These are phyloP conservation scores for Luffia ferchaultella DNA, from an alignment of 2,888 invertebrate genomes.

Conservation along the genomic window DNA sequence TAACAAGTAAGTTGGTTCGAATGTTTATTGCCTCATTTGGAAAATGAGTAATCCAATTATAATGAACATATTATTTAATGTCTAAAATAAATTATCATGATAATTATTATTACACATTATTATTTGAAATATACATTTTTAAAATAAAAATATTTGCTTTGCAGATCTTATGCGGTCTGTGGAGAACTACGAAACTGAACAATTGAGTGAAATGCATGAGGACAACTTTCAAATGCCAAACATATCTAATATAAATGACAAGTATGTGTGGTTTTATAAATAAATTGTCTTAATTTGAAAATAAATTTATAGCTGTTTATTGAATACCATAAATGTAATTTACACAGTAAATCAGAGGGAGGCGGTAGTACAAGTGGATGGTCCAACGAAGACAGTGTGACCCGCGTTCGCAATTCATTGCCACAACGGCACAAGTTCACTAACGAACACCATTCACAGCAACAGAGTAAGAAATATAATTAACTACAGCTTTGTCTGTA, in stretches of 20 bases:
- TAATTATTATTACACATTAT: too few species aligned
- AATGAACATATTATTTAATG: too few species aligned
- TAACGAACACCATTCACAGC: conserved; percentile 46
- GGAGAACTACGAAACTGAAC: conserved; percentile 48
- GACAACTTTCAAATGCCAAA: conserved; percentile 39
- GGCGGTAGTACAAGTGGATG: conserved; percentile 50
- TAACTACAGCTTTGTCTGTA: too few species aligned
- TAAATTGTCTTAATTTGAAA: background rate
- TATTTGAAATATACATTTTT: background rate
- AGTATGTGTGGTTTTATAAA: conserved; percentile 26
- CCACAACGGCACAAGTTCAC: conserved; percentile 54
- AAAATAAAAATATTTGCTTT: conserved; percentile 4
- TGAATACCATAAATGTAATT: background rate
- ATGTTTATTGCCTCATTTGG: conserved; percentile 16
- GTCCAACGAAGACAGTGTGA: conserved; percentile 54
- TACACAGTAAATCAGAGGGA: conserved; percentile 43
- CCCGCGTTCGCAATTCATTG: conserved; percentile 49
- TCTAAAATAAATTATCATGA: too few species aligned
- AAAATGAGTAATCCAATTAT: too few species aligned
- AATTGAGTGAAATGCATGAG: conserved; percentile 35
- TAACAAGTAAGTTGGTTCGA: too few species aligned
- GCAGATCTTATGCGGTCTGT: conserved; percentile 59
- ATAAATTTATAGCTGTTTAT: background rate
- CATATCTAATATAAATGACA: conserved; percentile 54
- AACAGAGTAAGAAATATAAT: conserved; percentile 19